phyloP scores from a whole-genome alignment of 1,140 invertebrate species.

The Eubasilissa regina region DNA sequence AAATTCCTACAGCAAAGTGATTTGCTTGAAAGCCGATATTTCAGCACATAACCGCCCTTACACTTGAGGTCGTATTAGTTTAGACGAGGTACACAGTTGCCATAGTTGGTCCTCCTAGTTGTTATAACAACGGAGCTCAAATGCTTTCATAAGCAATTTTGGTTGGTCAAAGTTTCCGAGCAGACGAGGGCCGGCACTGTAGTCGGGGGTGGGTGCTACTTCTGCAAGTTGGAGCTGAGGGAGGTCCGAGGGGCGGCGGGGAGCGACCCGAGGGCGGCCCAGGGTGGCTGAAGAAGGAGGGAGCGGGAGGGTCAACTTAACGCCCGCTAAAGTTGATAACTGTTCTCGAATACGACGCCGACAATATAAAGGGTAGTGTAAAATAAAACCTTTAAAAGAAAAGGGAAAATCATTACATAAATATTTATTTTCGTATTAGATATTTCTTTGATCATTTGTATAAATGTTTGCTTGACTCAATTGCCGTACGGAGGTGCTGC shows the following conservation, averaged over 20 bases:
- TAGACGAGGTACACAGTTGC: conserved; percentile 25
- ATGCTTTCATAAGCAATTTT: conserved; percentile 61
- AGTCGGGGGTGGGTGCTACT: conserved; percentile 35
- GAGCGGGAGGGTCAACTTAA: conserved; percentile 47
- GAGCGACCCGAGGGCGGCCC: no score
- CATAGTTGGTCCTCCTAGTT: conserved; percentile 42
- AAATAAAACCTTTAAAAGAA: background rate
- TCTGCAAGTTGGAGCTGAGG: conserved; percentile 31
- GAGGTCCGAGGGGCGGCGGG: background rate
- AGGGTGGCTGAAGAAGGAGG: background rate
- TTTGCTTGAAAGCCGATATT: conserved; percentile 40
- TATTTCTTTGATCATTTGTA: background rate
- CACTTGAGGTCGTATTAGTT: conserved; percentile 39
- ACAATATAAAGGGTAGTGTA: background rate
- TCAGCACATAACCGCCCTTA: conserved; percentile 18
- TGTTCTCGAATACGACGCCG: conserved; percentile 2
- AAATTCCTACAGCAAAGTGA: conserved; percentile 39
- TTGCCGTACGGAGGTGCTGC: background rate
- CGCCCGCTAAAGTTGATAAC: conserved; percentile 45
- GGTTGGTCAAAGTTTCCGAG: conserved; percentile 58
- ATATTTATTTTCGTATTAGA: background rate
- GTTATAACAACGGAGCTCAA: conserved; percentile 58
- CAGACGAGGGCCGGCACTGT: conserved; percentile 45
- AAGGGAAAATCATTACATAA: background rate
- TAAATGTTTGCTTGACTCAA: background rate